Conservation (phyloP, 1,140 invertebrate genomes). For the Drosophila kikkawai region DNA sequence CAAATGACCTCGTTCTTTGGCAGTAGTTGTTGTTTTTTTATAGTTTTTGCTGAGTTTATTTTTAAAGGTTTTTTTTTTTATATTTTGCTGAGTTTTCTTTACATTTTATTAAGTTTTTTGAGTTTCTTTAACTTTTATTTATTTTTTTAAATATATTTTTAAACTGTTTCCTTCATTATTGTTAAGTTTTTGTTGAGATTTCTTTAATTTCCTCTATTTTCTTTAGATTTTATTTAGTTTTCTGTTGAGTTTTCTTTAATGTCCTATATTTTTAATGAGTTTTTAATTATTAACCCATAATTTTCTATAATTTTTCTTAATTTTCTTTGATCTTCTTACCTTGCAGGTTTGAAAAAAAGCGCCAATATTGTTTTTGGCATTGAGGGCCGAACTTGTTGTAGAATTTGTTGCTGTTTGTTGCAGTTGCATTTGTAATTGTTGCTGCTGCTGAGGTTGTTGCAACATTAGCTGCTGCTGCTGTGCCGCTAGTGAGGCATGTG, state of each 20-base stretch:
- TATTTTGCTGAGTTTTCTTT: no score
- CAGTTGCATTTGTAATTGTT: constrained; percentile 28
- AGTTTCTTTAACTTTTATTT: background rate
- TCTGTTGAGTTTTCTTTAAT: no score
- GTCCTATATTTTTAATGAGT: no score
- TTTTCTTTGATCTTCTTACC: constrained; percentile 58
- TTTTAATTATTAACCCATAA: no score
- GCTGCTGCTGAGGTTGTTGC: constrained; percentile 46
- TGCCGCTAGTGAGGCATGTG: constrained; percentile 74
- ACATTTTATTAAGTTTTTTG: background rate
- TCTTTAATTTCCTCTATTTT: background rate
- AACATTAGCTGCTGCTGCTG: constrained; percentile 46
- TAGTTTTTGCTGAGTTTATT: background rate
- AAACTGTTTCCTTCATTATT: no score
- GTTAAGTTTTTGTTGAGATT: background rate
- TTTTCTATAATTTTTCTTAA: no score
- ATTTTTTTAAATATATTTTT: background rate
- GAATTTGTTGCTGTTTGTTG: constrained; percentile 47
- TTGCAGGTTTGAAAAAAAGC: constrained; percentile 85
- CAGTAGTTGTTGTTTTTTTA: background rate
- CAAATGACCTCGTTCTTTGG: constrained; percentile 38
- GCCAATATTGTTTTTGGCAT: constrained; percentile 78
- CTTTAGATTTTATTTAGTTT: background rate
- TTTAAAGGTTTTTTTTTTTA: no score
- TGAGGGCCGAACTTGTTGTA: constrained; percentile 28